Base-by-base conservation (phyloP, 1,140 invertebrate species). In the Bombyx mandarina region DNA sequence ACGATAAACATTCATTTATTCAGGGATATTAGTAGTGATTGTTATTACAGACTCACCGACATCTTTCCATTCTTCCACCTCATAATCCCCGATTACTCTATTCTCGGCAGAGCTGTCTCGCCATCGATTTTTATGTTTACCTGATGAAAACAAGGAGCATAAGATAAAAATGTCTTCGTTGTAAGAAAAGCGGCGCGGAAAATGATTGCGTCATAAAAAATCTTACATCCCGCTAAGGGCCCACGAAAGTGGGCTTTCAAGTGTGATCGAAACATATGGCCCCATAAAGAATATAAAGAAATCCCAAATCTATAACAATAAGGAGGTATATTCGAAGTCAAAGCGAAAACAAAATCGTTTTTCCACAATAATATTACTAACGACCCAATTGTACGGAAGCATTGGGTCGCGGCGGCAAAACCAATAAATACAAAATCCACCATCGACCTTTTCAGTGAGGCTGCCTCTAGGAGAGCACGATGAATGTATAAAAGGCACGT, bases 11-110 rank as follows among this genome's bases (percentile, higher is more conserved):
- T 35, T 35, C 46, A 47, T 47, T 9, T 47, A 9, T 47, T 47
- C 46, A 47, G 12, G 9, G 2, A 47, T 47, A 47, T 35, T 5
- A 5, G 2, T 35, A 35, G 26, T 35, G 26, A 35, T 5, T 35
- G 26, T 1, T 35, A 35, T 35, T 35, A 35, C 26, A 35, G 52
- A 68, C 88, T 88, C 70, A 91, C 90, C 89, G 69, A 88, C 67
- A 81, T 90, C 86, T 75, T 90, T 87, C 89, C 89, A 90, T 76
- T 90, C 90, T 75, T 91, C 90, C 53, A 90, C 81, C 66, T 90
- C 90, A 69, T 90, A 90, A 74, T 90, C 90, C 60, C 87, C 89
- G 53, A 86, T 78, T 26, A 88, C 84, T 74, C 86, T 80, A 59
- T 88, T 88, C 57, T 88, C 87, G 5, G 84, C 81, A 42, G 86